phyloP scores from a whole-genome alignment of 2,797 vertebrate species.

The Trichosurus vulpecula region DNA sequence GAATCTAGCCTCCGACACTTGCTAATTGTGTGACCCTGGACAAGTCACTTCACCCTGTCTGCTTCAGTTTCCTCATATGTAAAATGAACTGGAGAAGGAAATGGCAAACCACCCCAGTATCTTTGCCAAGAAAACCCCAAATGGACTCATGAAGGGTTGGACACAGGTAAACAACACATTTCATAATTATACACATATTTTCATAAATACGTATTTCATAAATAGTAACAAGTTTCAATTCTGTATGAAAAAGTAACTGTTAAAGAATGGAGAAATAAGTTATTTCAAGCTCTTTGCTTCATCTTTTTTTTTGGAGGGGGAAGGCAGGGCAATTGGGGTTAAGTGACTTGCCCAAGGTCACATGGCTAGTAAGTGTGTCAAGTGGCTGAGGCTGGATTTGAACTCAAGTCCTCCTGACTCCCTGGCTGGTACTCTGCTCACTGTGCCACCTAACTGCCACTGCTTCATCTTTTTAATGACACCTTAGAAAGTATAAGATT shows the following conservation, averaged over 20 bases:
- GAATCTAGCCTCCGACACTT: not conserved
- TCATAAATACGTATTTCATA: constrained; percentile 18
- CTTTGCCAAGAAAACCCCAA: not conserved
- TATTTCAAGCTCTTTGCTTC: constrained; percentile 1
- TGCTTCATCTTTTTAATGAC: constrained; percentile 33
- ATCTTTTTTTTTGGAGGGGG: no score
- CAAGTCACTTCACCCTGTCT: not conserved
- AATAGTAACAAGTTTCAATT: not conserved
- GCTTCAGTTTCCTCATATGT: not conserved
- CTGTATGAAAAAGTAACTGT: not conserved
- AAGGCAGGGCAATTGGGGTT: no score
- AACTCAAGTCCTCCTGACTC: no score
- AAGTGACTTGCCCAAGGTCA: no score
- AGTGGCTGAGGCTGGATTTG: no score
- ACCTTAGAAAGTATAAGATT: constrained; percentile 21
- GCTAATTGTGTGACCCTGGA: not conserved
- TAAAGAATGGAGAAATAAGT: not conserved
- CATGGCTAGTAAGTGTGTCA: no score
- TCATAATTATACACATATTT: not conserved
- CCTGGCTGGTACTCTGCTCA: no score
- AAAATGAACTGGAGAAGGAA: not conserved
- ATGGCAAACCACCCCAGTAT: not conserved
- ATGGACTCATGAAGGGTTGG: not conserved
- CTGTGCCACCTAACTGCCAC: no score
- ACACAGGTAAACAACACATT: not conserved